Conservation (phyloP, 2,113 vertebrate species). For the Anarhynchus alexandrinus region DNA sequence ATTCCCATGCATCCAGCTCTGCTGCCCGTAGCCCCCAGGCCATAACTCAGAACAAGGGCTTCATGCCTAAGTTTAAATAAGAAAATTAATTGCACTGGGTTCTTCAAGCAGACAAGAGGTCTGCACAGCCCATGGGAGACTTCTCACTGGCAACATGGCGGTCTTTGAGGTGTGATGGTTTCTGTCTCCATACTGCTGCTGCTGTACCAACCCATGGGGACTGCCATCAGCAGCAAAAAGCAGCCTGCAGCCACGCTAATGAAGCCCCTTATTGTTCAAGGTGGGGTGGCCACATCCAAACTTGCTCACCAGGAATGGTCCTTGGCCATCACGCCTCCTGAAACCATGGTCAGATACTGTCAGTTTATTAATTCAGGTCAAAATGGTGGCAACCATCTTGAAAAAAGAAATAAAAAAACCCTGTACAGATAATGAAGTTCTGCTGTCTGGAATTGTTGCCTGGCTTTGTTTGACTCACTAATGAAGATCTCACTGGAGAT, state of each 20-base stretch:
- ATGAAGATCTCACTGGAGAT: not conserved
- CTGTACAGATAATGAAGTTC: not conserved
- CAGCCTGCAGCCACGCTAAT: not conserved
- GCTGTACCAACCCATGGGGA: not conserved
- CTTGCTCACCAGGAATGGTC: not conserved
- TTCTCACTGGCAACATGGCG: not conserved
- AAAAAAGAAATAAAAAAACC: not conserved
- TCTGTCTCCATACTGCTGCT: not conserved
- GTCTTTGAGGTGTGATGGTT: not conserved
- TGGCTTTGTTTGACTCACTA: rapidly evolving
- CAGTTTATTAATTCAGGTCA: not conserved
- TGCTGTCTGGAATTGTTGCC: not conserved
- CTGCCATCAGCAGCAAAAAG: not conserved
- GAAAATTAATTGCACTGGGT: not conserved
- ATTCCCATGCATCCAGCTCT: not conserved
- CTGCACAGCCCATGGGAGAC: not conserved
- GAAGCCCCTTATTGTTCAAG: not conserved
- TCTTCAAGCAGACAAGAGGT: not conserved
- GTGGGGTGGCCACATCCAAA: not conserved
- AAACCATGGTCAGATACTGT: not conserved
- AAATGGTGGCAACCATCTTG: not conserved
- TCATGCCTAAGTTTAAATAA: not conserved
- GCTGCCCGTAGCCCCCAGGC: not conserved
- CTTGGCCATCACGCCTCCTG: not conserved
- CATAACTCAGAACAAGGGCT: not conserved